Conservation (phyloP, 2,888 invertebrate genomes). For the Hecatera dysodea region DNA sequence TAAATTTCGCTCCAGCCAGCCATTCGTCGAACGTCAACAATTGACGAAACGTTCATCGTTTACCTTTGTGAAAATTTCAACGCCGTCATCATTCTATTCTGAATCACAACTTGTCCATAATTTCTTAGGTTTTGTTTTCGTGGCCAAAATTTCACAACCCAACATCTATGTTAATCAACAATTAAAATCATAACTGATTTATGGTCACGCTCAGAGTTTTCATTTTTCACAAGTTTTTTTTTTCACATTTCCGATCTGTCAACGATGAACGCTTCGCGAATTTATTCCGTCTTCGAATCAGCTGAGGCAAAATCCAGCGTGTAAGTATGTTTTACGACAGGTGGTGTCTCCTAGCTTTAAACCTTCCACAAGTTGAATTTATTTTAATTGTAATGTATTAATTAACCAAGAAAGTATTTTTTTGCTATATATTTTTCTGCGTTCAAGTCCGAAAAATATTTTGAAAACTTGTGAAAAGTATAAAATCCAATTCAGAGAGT, state of each 20-base stretch:
- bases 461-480: conserved; percentile 70
- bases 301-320: conserved; percentile 80
- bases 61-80: conserved; percentile 65
- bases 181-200: conserved; percentile 29
- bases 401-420: conserved; percentile 10
- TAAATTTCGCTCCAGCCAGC: conserved; percentile 80
- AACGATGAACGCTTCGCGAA: conserved; percentile 79
- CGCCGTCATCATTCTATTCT: conserved; percentile 59
- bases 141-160: conserved; percentile 23
- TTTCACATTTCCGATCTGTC: conserved; percentile 42
- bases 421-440: conserved; percentile 9
- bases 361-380: conserved; percentile 63
- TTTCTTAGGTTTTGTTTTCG: conserved; percentile 31
- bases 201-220: conserved; percentile 25
- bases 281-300: conserved; percentile 77
- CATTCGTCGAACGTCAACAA: conserved; percentile 81
- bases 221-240: conserved; percentile 50
- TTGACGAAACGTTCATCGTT: conserved; percentile 83
- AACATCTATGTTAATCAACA: conserved; percentile 31
- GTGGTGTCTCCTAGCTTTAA: conserved; percentile 71
- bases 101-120: conserved; percentile 52
- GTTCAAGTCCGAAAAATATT: conserved; percentile 27
- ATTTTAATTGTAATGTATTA: conserved; percentile 13
- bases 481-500: conserved; percentile 68
- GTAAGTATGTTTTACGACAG: conserved; percentile 74